Evolutionary conservation across 2,113 vertebrate species (phyloP).

Genomic region (Gymnobelideus leadbeateri): DNA sequence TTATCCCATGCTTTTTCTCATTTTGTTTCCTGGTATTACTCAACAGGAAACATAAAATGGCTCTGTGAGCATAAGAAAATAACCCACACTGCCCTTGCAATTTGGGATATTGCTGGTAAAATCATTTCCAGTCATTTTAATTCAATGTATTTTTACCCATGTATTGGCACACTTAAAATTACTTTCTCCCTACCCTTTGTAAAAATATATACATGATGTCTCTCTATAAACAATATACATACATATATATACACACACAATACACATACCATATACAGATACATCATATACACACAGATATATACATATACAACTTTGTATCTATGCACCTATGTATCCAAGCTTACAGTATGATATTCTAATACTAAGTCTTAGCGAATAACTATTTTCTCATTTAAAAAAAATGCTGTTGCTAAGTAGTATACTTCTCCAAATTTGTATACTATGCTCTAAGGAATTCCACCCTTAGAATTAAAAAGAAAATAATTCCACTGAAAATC

Average conservation of each 20-base stretch:
- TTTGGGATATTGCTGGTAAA: constrained; percentile 14
- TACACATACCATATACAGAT: neutral
- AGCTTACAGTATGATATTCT: constrained; percentile 24
- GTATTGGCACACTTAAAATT: constrained; percentile 15
- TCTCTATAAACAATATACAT: neutral
- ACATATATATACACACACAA: no score
- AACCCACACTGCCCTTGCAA: constrained; percentile 25
- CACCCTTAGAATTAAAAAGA: constrained; percentile 60
- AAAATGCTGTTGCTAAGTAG: constrained; percentile 23
- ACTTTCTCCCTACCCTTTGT: neutral
- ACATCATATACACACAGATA: neutral
- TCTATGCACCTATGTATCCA: neutral
- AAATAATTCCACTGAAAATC: neutral
- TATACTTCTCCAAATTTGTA: constrained; percentile 52
- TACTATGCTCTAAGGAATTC: constrained; percentile 41
- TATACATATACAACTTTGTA: neutral
- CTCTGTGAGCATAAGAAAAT: constrained; percentile 30
- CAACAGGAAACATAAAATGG: constrained; percentile 45
- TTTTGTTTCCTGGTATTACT: constrained; percentile 39
- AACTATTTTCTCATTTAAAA: constrained; percentile 44
- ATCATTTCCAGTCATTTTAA: constrained; percentile 71
- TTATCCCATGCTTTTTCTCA: constrained; percentile 38
- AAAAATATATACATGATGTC: neutral
- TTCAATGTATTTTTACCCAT: constrained; percentile 44
- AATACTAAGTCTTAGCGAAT: constrained; percentile 49